phyloP scores from a whole-genome alignment of 2,113 vertebrate genomes.

The Myrmecobius fasciatus region DNA sequence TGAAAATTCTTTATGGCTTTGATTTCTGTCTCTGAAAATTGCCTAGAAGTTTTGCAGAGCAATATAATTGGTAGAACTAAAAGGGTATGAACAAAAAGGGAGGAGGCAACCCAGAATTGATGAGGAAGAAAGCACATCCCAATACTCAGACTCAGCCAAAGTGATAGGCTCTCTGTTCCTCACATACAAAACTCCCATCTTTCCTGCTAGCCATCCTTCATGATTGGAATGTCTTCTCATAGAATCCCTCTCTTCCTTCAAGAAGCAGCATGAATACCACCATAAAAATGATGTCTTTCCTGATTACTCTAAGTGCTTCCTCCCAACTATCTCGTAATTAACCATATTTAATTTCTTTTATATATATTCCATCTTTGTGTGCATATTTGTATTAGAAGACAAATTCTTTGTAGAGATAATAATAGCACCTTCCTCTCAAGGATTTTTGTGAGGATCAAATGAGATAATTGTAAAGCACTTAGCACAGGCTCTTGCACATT shows the following conservation, averaged over 20 bases:
- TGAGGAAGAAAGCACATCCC: neutral
- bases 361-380: neutral
- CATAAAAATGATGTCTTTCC: neutral
- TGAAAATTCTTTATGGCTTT: neutral
- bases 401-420: neutral
- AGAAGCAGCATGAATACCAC: neutral
- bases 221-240: neutral
- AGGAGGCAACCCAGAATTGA: neutral
- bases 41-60: neutral
- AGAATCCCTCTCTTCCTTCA: neutral
- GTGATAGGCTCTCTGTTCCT: neutral
- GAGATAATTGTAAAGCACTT: neutral
- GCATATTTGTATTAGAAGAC: neutral
- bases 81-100: neutral
- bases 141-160: neutral
- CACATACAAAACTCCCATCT: neutral
- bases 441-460: neutral
- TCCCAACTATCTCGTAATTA: neutral
- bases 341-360: neutral
- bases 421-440: neutral
- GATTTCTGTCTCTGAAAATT: too few relatives aligned
- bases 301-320: neutral
- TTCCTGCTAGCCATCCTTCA: neutral
- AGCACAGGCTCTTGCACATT: neutral
- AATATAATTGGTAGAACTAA: neutral